phyloP scores from a whole-genome alignment of 2,113 vertebrate genomes.

The Dromiciops gliroides region DNA sequence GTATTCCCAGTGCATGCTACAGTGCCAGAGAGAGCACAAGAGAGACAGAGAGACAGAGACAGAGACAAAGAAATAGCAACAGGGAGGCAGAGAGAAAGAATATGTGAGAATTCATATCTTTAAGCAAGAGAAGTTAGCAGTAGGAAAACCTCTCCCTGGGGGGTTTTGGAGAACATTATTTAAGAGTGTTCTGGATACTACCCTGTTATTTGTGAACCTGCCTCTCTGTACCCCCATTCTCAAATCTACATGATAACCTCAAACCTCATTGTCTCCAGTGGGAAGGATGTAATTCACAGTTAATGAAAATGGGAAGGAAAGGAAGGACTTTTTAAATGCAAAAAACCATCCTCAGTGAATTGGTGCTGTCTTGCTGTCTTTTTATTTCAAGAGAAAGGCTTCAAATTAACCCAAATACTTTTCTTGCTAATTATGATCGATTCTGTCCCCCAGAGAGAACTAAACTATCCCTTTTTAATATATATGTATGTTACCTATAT shows the following conservation, averaged over 20 bases:
- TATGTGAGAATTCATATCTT: neutral
- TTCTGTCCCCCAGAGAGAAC: neutral
- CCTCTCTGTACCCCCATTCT: neutral
- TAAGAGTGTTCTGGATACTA: too few species aligned
- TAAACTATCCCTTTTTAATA: neutral
- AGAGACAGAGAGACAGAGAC: neutral
- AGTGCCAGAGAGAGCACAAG: neutral
- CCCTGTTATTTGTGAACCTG: neutral
- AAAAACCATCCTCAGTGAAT: neutral
- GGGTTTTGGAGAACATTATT: too few species aligned
- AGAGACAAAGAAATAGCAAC: too few species aligned
- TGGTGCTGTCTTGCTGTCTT: neutral
- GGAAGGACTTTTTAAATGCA: neutral
- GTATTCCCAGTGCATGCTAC: neutral
- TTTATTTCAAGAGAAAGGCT: slow-evolving; percentile 10
- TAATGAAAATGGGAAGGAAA: neutral
- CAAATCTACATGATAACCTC: neutral
- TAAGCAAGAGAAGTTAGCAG: neutral
- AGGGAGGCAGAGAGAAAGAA: too few species aligned
- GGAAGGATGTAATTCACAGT: neutral
- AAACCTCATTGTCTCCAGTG: neutral
- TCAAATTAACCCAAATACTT: neutral
- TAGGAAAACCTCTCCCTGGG: neutral
- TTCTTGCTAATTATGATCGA: neutral
- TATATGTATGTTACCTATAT: too few species aligned